phyloP scores from a whole-genome alignment of 2,888 invertebrate genomes.

The Cataglyphis altisquamis region DNA sequence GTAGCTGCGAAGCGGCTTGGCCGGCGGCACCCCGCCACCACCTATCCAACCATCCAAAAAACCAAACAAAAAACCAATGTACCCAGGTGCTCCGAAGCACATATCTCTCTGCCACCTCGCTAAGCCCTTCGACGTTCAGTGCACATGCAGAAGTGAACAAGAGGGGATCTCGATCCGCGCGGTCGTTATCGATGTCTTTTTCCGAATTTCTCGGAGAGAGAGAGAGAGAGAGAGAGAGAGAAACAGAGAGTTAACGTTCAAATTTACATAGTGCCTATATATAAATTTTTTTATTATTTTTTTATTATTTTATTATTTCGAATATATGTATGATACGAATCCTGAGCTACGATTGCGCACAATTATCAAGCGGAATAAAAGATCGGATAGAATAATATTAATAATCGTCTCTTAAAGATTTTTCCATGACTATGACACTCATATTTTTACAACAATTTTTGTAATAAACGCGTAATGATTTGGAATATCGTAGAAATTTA shows the following conservation, averaged over 20 bases:
- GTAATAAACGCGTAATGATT: neutral
- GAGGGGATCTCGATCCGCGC: conserved; percentile 12
- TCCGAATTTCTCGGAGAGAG: neutral
- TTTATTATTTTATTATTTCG: neutral
- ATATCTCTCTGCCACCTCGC: conserved; percentile 24
- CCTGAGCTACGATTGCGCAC: neutral
- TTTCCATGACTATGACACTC: neutral
- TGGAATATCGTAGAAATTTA: conserved; percentile 3
- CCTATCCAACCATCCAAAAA: conserved; percentile 84
- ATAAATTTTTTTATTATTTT: no score
- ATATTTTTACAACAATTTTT: neutral
- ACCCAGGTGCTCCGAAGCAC: conserved; percentile 69
- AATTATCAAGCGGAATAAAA: neutral
- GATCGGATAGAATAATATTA: neutral
- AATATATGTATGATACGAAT: neutral
- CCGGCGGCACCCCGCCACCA: conserved; percentile 87
- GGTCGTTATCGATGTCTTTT: neutral
- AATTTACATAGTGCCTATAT: neutral
- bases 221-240: neutral
- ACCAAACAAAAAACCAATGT: conserved; percentile 80
- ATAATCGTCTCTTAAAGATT: neutral
- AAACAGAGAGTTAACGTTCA: neutral
- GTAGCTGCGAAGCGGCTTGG: conserved; percentile 89
- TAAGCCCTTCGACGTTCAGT: conserved; percentile 53
- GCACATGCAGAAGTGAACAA: conserved; percentile 53